phyloP scores from a whole-genome alignment of 2,797 vertebrate species.

The Anabacerthia variegaticeps region DNA sequence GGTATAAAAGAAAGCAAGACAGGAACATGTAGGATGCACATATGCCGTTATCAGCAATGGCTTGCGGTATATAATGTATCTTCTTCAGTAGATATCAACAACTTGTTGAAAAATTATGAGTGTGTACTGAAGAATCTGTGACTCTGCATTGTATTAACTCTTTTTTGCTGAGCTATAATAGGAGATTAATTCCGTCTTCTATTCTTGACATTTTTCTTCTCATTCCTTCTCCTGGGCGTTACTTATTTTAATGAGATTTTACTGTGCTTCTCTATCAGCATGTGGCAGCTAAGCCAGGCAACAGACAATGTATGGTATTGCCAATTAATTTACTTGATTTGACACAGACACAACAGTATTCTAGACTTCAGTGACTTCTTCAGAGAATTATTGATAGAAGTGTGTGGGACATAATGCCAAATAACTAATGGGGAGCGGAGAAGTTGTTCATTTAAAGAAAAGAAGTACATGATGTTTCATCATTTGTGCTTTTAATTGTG shows the following conservation, averaged over 20 bases:
- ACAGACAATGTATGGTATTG: not conserved
- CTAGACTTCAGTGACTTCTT: constrained; percentile 29
- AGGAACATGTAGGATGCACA: not conserved
- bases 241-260: constrained; percentile 30
- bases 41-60: not conserved
- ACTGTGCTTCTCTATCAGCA: not conserved
- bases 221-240: not conserved
- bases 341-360: not conserved
- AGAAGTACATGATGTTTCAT: not conserved
- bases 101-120: not conserved
- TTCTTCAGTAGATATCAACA: not conserved
- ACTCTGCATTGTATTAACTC: not conserved
- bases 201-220: not conserved
- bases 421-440: not conserved
- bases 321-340: constrained; percentile 48
- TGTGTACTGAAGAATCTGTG: not conserved
- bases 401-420: constrained; percentile 1
- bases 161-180: not conserved
- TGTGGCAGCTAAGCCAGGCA: not conserved
- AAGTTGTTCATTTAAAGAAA: not conserved
- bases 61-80: not conserved
- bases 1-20: not conserved
- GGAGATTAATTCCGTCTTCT: not conserved
- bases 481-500: not conserved
- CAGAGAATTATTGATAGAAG: constrained; percentile 16